Conservation (phyloP, 2,113 vertebrate species). For the Pelecanoides urinatrix region DNA sequence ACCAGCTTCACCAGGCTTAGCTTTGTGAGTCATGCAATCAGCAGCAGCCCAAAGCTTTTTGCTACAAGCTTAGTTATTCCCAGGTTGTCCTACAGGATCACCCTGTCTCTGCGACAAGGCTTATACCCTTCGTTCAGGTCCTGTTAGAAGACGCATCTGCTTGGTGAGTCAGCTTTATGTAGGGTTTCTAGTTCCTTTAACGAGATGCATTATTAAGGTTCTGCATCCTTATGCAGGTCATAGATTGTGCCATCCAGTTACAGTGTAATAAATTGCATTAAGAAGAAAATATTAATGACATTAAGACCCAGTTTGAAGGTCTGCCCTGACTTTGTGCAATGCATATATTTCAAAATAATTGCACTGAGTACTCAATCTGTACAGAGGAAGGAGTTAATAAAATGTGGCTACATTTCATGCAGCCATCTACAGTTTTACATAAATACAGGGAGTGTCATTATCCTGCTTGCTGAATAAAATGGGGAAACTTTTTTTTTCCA, state of each 20-base stretch:
- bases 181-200: background rate
- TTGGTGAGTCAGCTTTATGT: background rate
- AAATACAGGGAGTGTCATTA: background rate
- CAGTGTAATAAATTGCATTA: background rate
- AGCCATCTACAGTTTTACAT: background rate
- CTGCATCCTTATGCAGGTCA: background rate
- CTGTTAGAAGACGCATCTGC: background rate
- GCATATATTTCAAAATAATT: background rate
- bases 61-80: conserved; percentile 12
- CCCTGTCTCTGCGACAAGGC: background rate
- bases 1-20: background rate
- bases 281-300: background rate
- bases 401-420: background rate
- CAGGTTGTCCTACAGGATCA: conserved; percentile 46
- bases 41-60: background rate
- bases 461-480: background rate
- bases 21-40: conserved; percentile 18
- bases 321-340: background rate
- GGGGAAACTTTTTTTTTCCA: background rate
- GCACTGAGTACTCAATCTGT: fast-evolving
- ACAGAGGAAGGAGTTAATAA: conserved; percentile 18
- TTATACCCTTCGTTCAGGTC: background rate
- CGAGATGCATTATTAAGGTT: background rate
- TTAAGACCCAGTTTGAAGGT: background rate
- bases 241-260: background rate